These are phyloP conservation scores for Caenorhabditis latens DNA, from an alignment of 1,140 invertebrate genomes.

Conservation along the genomic window DNA sequence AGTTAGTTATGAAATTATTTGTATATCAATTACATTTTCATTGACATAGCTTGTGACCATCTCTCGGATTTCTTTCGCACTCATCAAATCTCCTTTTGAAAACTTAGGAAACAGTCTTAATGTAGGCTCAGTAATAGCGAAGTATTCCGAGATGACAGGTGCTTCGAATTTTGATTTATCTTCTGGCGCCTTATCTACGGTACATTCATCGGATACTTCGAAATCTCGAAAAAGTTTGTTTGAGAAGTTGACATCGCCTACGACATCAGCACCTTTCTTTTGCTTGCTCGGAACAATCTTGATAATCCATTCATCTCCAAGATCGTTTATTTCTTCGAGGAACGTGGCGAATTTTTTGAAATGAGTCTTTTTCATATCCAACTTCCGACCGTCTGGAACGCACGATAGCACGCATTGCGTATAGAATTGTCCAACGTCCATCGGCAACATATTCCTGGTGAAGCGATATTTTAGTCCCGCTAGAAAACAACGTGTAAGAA, in stretches of 20 bases:
- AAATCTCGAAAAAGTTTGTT: slow-evolving; percentile 47
- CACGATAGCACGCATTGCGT: slow-evolving; percentile 60
- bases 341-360: slow-evolving; percentile 88
- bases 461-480: slow-evolving; percentile 64
- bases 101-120: not conserved
- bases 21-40: slow-evolving; percentile 81
- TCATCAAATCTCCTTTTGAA: slow-evolving; percentile 35
- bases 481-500: slow-evolving; percentile 56
- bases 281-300: slow-evolving; percentile 55
- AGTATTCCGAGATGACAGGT: slow-evolving; percentile 82
- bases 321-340: slow-evolving; percentile 59
- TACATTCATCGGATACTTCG: slow-evolving; percentile 63
- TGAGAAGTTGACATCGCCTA: slow-evolving; percentile 53
- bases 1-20: slow-evolving; percentile 72
- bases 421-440: slow-evolving; percentile 69
- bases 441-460: slow-evolving; percentile 58
- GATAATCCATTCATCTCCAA: slow-evolving; percentile 57
- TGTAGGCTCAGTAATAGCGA: slow-evolving; percentile 79
- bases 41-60: slow-evolving; percentile 1
- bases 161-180: slow-evolving; percentile 19
- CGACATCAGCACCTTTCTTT: slow-evolving; percentile 64
- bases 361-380: slow-evolving; percentile 90
- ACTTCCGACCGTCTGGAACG: slow-evolving; percentile 63
- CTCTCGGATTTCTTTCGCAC: not conserved
- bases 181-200: slow-evolving; percentile 60